Conservation (phyloP, 2,888 invertebrate genomes). For the Orchesella flavescens region DNA sequence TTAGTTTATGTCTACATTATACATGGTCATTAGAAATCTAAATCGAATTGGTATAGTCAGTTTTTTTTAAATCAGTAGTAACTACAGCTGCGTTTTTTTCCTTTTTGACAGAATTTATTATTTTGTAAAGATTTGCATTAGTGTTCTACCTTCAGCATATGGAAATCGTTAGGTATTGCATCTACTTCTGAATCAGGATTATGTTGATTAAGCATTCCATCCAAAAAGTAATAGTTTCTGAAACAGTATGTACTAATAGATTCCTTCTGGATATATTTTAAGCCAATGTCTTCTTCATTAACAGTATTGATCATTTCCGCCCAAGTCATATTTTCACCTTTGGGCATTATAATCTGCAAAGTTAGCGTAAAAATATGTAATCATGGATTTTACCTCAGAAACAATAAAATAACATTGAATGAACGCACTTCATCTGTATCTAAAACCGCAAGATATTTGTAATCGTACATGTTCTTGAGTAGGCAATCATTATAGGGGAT, state of each 20-base stretch:
- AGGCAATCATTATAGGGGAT: constrained; percentile 76
- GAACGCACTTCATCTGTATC: constrained; percentile 75
- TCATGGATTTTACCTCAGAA: too few species aligned
- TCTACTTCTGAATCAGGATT: constrained; percentile 50
- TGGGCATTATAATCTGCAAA: constrained; percentile 73
- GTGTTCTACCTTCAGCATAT: constrained; percentile 72
- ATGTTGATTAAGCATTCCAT: constrained; percentile 72
- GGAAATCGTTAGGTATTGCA: constrained; percentile 73
- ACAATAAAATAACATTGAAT: not conserved
- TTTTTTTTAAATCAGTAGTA: not conserved
- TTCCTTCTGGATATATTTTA: constrained; percentile 68
- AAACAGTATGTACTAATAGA: constrained; percentile 73
- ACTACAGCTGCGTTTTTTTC: too few species aligned
- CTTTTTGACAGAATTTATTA: too few species aligned
- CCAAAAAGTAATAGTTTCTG: constrained; percentile 76
- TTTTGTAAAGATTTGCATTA: too few species aligned
- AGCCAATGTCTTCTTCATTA: constrained; percentile 70
- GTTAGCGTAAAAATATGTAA: not conserved
- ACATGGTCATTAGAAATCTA: too few species aligned
- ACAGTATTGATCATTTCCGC: constrained; percentile 65
- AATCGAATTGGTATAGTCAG: not conserved
- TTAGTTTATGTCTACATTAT: too few species aligned
- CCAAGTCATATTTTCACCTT: constrained; percentile 73
- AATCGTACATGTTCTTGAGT: constrained; percentile 74
- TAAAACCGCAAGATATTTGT: constrained; percentile 74